Conservation (phyloP, 30 jellyfish, hydroid and myxozoan genomes). For the Nemopilema nomurai region DNA sequence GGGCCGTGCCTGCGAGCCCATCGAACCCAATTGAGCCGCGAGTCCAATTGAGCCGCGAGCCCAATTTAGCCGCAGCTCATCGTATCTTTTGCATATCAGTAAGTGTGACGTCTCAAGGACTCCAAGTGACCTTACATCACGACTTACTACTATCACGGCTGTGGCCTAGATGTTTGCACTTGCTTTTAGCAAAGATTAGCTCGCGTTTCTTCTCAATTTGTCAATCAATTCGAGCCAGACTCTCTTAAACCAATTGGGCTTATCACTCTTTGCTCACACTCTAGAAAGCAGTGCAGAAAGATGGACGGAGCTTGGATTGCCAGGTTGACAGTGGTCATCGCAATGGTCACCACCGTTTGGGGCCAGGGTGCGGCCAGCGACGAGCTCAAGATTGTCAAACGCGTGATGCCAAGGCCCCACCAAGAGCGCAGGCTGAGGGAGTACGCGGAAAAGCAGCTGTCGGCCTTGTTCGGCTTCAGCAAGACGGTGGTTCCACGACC, state of each 20-base stretch:
- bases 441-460: slow-evolving; percentile 60
- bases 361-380: slow-evolving; percentile 8
- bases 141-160: slow-evolving; percentile 17
- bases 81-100: background rate
- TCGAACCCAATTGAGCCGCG: too few relatives aligned
- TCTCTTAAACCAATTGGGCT: slow-evolving; percentile 15
- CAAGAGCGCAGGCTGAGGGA: slow-evolving; percentile 20
- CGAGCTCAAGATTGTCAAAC: slow-evolving; percentile 6
- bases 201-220: slow-evolving; percentile 26
- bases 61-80: background rate
- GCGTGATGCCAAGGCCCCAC: slow-evolving; percentile 58
- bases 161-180: slow-evolving; percentile 62
- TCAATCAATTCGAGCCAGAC: slow-evolving; percentile 18
- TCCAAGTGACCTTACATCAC: slow-evolving; percentile 18
- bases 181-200: slow-evolving; percentile 52
- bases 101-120: background rate
- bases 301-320: slow-evolving; percentile 16
- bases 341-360: background rate
- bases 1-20: too few relatives aligned
- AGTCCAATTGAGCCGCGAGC: background rate
- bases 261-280: slow-evolving; percentile 12
- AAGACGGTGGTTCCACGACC: slow-evolving; percentile 51
- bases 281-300: slow-evolving; percentile 24
- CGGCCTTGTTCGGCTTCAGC: slow-evolving; percentile 68
- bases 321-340: slow-evolving; percentile 5